These are phyloP conservation scores for Elaphurus davidianus DNA, from an alignment of 2,113 vertebrate genomes.

Conservation along the genomic window DNA sequence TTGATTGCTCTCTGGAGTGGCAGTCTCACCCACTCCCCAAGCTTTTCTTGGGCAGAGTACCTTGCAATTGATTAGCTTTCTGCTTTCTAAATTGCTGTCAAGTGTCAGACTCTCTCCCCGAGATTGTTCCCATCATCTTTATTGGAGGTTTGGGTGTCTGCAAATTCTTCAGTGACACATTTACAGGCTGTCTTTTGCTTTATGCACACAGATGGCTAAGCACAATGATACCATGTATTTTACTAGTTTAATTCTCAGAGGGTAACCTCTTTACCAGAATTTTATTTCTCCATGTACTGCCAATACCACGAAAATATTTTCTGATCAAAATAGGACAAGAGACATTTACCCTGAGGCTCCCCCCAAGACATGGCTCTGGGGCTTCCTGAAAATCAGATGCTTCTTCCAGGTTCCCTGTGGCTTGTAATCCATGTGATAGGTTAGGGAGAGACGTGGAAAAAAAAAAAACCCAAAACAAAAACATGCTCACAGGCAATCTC, in stretches of 20 bases:
- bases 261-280: background rate
- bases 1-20: background rate
- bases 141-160: slow-evolving; percentile 51
- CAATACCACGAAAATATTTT: background rate
- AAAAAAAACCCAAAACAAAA: background rate
- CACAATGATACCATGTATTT: slow-evolving; percentile 12
- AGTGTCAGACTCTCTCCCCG: slow-evolving; percentile 41
- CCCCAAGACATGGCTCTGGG: background rate
- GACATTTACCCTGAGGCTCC: background rate
- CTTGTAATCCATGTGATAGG: background rate
- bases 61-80: background rate
- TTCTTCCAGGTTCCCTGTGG: background rate
- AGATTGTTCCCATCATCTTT: slow-evolving; percentile 52
- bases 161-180: slow-evolving; percentile 53
- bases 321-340: background rate
- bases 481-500: background rate
- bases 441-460: background rate
- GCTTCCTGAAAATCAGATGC: background rate
- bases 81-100: slow-evolving; percentile 48
- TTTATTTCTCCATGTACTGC: background rate
- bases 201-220: slow-evolving; percentile 66
- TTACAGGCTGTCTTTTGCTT: slow-evolving; percentile 52
- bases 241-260: slow-evolving; percentile 56
- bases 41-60: background rate
- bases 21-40: background rate